A percentile compares a stretch with the other conserved stretches of the same genome.
Conservation (phyloP, 2,797 vertebrate genomes). For the Pseudochirops cupreus region DNA sequence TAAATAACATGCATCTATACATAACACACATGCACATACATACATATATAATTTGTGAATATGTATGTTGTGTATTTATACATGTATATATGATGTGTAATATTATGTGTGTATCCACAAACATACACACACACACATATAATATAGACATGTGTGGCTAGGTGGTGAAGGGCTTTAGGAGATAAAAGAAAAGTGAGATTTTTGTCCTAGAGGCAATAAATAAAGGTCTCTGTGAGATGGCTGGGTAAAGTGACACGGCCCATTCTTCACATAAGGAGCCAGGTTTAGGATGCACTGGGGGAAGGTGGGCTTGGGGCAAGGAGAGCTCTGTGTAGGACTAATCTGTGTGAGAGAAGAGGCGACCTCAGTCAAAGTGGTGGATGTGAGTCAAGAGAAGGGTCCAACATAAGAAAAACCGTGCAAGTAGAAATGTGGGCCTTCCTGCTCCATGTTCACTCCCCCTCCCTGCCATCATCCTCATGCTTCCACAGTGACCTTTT, state of each 20-base stretch:
- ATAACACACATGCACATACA: background rate
- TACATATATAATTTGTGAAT: background rate
- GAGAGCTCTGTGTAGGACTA: background rate
- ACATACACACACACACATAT: too few species aligned
- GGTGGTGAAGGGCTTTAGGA: background rate
- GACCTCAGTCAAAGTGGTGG: background rate
- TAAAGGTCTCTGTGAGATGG: background rate
- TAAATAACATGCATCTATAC: background rate
- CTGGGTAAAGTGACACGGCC: accelerated
- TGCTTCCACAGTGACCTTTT: background rate
- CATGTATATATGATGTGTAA: too few species aligned
- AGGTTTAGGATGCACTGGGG: too few species aligned
- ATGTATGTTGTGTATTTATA: background rate
- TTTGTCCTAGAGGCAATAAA: background rate
- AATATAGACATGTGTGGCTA: background rate
- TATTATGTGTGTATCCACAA: too few species aligned
- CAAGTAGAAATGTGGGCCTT: background rate
- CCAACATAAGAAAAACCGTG: background rate
- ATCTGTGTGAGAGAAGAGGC: background rate
- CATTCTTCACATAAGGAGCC: background rate
- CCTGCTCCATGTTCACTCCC: too few species aligned
- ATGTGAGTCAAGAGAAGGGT: background rate
- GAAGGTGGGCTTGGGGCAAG: background rate
- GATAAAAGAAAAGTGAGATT: background rate
- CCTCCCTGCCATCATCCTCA: background rate